phyloP scores from a whole-genome alignment of 2,113 vertebrate species.

The Zosterops hypoxanthus region DNA sequence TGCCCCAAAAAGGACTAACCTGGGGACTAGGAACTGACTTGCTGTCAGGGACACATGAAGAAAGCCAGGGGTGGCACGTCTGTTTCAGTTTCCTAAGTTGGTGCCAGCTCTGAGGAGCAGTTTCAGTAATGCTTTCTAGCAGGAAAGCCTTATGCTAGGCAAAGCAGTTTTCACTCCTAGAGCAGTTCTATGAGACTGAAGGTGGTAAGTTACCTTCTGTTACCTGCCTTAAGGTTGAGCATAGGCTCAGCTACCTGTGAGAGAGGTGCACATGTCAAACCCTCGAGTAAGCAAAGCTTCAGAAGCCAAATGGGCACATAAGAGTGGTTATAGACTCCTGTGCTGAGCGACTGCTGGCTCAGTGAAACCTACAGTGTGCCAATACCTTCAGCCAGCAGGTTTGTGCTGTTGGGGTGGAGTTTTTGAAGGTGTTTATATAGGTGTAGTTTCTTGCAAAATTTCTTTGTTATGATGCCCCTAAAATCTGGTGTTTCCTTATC shows the following conservation, averaged over 20 bases:
- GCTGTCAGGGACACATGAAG: not conserved
- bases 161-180: not conserved
- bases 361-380: not conserved
- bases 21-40: not conserved
- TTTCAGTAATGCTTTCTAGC: not conserved
- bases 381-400: not conserved
- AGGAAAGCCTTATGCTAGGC: not conserved
- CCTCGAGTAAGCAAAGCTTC: not conserved
- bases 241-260: not conserved
- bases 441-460: not conserved
- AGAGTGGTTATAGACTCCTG: not conserved
- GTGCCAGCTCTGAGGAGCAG: not conserved
- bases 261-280: not conserved
- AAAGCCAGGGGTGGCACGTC: not conserved
- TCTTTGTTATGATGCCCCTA: not conserved
- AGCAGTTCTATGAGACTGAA: not conserved
- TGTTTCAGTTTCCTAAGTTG: not conserved
- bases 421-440: constrained; percentile 14
- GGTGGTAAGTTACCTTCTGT: not conserved
- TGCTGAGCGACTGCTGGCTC: not conserved
- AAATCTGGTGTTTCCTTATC: constrained; percentile 13
- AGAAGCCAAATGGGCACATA: not conserved
- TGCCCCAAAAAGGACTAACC: not conserved
- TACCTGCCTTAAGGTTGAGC: constrained; percentile 40
- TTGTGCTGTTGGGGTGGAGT: not conserved